phyloP scores from a whole-genome alignment of 2,797 vertebrate genomes.

The Tiaroga cobitis region DNA sequence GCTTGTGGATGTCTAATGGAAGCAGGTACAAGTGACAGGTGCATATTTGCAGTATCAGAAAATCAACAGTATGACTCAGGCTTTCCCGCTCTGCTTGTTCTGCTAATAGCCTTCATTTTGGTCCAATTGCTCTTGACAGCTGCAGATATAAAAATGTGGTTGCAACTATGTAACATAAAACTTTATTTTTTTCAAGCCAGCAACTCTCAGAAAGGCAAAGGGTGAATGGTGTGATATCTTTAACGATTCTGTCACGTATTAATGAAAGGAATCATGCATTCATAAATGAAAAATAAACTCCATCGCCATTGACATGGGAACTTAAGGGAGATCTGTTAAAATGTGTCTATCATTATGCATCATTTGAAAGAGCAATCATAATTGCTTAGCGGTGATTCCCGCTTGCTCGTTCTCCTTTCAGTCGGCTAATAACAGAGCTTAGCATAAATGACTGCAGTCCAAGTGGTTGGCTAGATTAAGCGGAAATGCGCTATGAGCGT shows the following conservation, averaged over 20 bases:
- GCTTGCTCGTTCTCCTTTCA: slow-evolving; percentile 38
- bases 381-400: slow-evolving; percentile 43
- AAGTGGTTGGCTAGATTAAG: slow-evolving; percentile 49
- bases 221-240: slow-evolving; percentile 9
- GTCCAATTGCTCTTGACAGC: slow-evolving; percentile 56
- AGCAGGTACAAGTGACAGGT: slow-evolving; percentile 44
- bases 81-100: slow-evolving; percentile 24
- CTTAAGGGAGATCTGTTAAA: slow-evolving; percentile 42
- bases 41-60: slow-evolving; percentile 34
- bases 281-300: slow-evolving; percentile 38
- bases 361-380: slow-evolving; percentile 47
- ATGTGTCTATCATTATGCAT: slow-evolving; percentile 46
- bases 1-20: slow-evolving; percentile 34
- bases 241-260: slow-evolving; percentile 34
- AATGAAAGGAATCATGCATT: slow-evolving; percentile 41
- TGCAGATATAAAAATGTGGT: slow-evolving; percentile 53
- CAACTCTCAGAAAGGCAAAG: slow-evolving; percentile 18
- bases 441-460: slow-evolving; percentile 48
- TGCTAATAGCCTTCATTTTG: slow-evolving; percentile 50
- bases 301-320: slow-evolving; percentile 21
- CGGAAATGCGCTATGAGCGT: slow-evolving; percentile 40
- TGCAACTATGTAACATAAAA: slow-evolving; percentile 46
- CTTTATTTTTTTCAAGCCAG: not conserved
- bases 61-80: slow-evolving; percentile 43
- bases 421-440: slow-evolving; percentile 54